phyloP scores from a whole-genome alignment of 2,797 vertebrate genomes.

The Falco naumanni region DNA sequence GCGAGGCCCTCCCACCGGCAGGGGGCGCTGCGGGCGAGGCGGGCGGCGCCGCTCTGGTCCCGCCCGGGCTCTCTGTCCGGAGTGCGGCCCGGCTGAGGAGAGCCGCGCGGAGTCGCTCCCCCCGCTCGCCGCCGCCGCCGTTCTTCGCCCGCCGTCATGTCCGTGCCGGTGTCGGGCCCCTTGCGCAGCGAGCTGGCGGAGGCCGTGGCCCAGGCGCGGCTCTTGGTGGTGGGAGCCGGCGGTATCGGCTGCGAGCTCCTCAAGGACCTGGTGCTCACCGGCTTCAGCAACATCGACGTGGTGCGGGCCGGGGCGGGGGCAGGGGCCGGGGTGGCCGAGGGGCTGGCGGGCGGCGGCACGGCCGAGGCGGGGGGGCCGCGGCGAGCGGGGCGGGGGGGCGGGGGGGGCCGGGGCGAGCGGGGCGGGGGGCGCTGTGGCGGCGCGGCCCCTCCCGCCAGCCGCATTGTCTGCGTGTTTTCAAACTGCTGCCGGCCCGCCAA shows the following conservation, averaged over 20 bases:
- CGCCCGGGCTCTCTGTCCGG: not conserved
- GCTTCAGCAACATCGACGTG: slow-evolving; percentile 94
- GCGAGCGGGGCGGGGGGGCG: not conserved
- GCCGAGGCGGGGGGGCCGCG: not conserved
- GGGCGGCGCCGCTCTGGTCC: not conserved
- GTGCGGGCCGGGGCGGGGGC: slow-evolving; percentile 76
- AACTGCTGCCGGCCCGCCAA: not conserved
- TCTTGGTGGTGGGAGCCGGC: slow-evolving; percentile 94
- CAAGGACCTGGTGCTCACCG: slow-evolving; percentile 95
- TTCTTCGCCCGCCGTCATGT: slow-evolving; percentile 19
- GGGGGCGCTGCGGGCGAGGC: not conserved
- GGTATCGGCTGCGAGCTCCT: slow-evolving; percentile 97
- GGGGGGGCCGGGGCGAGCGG: not conserved
- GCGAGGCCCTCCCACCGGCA: not conserved
- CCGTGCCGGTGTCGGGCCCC: slow-evolving; percentile 82
- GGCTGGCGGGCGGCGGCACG: not conserved
- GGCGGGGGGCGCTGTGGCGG: not conserved
- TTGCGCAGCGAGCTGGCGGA: slow-evolving; percentile 88
- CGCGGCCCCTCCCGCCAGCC: not conserved
- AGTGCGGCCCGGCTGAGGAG: not conserved
- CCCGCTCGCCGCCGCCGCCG: not conserved
- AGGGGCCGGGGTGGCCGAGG: not conserved
- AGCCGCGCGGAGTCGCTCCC: not conserved
- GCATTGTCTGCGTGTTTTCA: not conserved
- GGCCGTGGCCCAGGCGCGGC: slow-evolving; percentile 85